A percentile compares a stretch with the other conserved stretches of the same genome.
Evolutionary conservation across 2,113 vertebrate genomes (phyloP).

Genomic region (Steatornis caripensis): DNA sequence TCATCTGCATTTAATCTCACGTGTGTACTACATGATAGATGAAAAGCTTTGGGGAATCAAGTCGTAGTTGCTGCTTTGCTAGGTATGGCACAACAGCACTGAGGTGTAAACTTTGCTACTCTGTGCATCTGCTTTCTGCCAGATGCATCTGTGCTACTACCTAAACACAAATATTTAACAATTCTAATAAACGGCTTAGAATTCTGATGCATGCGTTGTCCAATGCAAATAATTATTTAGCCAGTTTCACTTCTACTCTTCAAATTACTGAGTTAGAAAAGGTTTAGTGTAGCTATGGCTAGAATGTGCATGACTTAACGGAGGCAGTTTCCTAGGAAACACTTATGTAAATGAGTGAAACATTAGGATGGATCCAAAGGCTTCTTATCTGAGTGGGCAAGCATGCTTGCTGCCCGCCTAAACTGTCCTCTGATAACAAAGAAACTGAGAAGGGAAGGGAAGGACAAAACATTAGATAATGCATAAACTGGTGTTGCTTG

Average conservation of each 20-base stretch:
- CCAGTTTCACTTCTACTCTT: background rate
- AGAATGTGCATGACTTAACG: background rate
- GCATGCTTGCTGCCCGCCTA: background rate
- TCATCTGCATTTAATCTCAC: background rate
- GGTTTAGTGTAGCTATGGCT: background rate
- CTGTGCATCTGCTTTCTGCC: accelerated
- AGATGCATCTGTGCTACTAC: background rate
- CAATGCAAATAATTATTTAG: background rate
- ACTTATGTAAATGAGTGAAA: background rate
- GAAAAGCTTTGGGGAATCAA: background rate
- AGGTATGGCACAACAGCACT: accelerated
- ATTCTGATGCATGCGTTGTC: background rate
- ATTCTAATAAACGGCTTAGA: background rate
- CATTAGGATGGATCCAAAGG: background rate
- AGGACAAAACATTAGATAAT: background rate
- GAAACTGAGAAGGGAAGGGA: background rate
- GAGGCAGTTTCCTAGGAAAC: slow-evolving; percentile 43
- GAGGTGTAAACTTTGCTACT: background rate
- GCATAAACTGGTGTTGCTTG: background rate
- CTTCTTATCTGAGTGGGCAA: background rate
- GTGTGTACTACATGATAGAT: accelerated
- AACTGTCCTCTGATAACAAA: background rate
- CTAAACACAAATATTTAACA: background rate
- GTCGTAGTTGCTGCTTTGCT: background rate
- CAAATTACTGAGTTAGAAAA: background rate